Conservation (phyloP, 2,797 vertebrate species). For the Epinephelus coioides region DNA sequence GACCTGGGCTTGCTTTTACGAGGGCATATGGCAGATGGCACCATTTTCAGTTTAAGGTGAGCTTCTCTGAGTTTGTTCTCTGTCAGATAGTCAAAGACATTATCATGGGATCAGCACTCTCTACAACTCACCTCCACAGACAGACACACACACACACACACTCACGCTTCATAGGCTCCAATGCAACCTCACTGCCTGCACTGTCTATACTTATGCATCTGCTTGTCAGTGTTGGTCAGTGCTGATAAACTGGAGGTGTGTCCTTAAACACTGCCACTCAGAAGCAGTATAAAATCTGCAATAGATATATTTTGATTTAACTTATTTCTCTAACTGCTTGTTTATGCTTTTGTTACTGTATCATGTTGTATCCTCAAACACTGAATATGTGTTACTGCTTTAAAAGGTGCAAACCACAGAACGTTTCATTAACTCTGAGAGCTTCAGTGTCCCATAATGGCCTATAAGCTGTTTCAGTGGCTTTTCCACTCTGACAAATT, state of each 20-base stretch:
- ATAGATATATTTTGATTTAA: not conserved
- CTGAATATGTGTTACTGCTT: not conserved
- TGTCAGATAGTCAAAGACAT: no score
- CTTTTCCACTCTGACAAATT: conserved; percentile 46
- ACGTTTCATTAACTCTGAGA: conserved; percentile 7
- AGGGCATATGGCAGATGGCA: no score
- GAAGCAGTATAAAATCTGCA: not conserved
- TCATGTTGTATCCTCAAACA: no score
- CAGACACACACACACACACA: no score
- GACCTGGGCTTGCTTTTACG: no score
- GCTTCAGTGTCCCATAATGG: conserved; percentile 28
- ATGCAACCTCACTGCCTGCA: no score
- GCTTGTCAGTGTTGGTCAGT: not conserved
- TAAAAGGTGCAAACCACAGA: conserved; percentile 1
- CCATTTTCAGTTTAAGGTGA: no score
- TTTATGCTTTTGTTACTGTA: not conserved
- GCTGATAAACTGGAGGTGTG: not conserved
- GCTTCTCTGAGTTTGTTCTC: no score
- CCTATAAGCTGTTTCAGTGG: conserved; percentile 28
- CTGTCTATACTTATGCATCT: no score
- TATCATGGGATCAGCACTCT: no score
- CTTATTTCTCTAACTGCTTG: not conserved
- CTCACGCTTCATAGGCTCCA: no score
- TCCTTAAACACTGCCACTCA: not conserved
- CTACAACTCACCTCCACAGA: no score